phyloP scores from a whole-genome alignment of 30 jellyfish, hydroid and myxozoan genomes.

The Pelagia noctiluca region DNA sequence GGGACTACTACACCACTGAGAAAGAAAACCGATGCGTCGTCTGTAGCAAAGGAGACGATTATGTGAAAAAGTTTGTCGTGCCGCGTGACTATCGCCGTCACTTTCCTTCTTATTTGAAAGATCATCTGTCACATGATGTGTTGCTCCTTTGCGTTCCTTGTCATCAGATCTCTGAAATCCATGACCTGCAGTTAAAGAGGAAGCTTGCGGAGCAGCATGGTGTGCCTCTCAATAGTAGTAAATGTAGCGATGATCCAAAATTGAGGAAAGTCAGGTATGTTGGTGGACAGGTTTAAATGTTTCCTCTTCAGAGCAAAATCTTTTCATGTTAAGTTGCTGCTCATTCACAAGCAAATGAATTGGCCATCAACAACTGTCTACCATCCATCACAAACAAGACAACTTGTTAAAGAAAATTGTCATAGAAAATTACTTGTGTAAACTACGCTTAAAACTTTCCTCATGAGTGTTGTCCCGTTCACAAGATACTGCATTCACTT shows the following conservation, averaged over 20 bases:
- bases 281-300: too few species aligned
- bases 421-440: too few species aligned
- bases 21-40: slow-evolving; percentile 93
- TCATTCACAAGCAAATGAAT: too few species aligned
- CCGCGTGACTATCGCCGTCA: slow-evolving; percentile 97
- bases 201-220: slow-evolving; percentile 70
- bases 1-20: slow-evolving; percentile 91
- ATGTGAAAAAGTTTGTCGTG: slow-evolving; percentile 84
- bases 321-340: too few species aligned
- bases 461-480: too few species aligned
- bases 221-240: slow-evolving; percentile 80
- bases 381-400: too few species aligned
- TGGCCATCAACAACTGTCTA: too few species aligned
- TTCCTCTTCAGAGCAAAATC: too few species aligned
- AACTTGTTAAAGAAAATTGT: too few species aligned
- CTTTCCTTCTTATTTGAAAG: slow-evolving; percentile 84
- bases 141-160: slow-evolving; percentile 81
- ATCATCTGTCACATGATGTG: slow-evolving; percentile 90
- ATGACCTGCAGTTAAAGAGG: slow-evolving; percentile 79
- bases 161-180: slow-evolving; percentile 74
- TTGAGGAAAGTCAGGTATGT: slow-evolving; percentile 65
- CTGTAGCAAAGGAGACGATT: slow-evolving; percentile 81
- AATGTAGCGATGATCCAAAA: slow-evolving; percentile 55
- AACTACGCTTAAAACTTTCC: too few species aligned
- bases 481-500: too few species aligned